phyloP scores from a whole-genome alignment of 2,797 vertebrate genomes.

The Xenops minutus region DNA sequence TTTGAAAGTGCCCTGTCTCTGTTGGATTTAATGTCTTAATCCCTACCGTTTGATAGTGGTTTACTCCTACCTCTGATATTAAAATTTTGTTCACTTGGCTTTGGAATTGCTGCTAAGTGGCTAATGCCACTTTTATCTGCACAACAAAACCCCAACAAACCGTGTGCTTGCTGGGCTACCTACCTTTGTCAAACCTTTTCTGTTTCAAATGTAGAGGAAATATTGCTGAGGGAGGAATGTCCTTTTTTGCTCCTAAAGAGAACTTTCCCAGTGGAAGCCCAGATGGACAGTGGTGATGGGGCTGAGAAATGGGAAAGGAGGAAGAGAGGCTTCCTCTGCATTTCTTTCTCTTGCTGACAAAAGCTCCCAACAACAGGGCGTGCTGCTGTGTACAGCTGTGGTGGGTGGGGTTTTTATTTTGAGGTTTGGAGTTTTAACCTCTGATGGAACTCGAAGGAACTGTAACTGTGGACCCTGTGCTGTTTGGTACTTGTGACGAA shows the following conservation, averaged over 20 bases:
- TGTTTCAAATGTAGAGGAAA: not conserved
- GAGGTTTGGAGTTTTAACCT: conserved; percentile 43
- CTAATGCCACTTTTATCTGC: not conserved
- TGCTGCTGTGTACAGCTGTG: conserved; percentile 41
- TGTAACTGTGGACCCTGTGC: not conserved
- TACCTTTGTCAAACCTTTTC: not conserved
- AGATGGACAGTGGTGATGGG: not conserved
- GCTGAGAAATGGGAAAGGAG: not conserved
- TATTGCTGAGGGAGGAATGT: not conserved
- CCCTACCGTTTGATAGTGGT: conserved; percentile 36
- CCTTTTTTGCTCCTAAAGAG: not conserved
- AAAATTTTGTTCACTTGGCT: not conserved
- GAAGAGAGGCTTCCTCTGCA: not conserved
- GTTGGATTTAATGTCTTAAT: conserved; percentile 52
- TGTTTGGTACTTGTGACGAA: conserved; percentile 37
- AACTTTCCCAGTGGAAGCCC: not conserved
- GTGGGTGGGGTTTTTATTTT: not conserved
- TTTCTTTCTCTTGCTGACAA: not conserved
- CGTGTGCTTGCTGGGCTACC: not conserved
- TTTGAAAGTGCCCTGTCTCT: conserved; percentile 10
- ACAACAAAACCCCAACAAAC: not conserved
- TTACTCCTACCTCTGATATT: not conserved
- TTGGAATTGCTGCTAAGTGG: not conserved
- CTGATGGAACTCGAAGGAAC: conserved; percentile 33
- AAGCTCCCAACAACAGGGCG: not conserved